Evolutionary conservation across 2,797 vertebrate genomes (phyloP).

Genomic region (Sparidentex hasta): DNA sequence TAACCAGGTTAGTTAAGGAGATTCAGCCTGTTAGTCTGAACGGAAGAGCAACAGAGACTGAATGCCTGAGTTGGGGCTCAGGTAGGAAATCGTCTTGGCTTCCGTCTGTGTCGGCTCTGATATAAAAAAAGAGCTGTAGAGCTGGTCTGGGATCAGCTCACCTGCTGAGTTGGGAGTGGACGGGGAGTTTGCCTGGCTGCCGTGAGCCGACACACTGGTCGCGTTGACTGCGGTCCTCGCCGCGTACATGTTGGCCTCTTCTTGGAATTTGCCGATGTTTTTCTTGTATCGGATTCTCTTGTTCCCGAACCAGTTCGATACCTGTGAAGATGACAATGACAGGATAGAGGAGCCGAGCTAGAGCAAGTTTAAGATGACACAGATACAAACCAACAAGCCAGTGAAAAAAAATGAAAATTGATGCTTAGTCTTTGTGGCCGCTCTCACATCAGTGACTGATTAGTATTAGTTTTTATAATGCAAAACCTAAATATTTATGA

Average conservation of each 20-base stretch:
- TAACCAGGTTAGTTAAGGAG: slow-evolving; percentile 59
- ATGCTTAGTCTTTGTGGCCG: not conserved
- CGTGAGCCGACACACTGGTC: slow-evolving; percentile 97
- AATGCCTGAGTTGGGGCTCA: slow-evolving; percentile 56
- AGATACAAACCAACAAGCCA: not conserved
- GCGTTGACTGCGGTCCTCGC: slow-evolving; percentile 98
- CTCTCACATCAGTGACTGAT: not conserved
- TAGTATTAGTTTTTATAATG: not conserved
- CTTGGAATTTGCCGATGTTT: slow-evolving; percentile 99
- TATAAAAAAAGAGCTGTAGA: not conserved
- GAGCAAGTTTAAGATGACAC: not conserved
- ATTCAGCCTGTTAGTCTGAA: slow-evolving; percentile 42
- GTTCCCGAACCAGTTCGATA: slow-evolving; percentile 99
- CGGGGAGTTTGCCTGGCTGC: slow-evolving; percentile 99
- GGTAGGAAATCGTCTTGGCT: slow-evolving; percentile 20
- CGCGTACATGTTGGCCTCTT: slow-evolving; percentile 99
- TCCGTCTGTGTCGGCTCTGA: slow-evolving; percentile 9
- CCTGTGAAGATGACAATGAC: slow-evolving; percentile 79
- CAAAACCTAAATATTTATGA: not conserved
- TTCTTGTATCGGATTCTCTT: slow-evolving; percentile 99
- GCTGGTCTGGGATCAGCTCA: slow-evolving; percentile 76
- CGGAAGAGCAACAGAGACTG: slow-evolving; percentile 66
- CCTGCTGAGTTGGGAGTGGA: slow-evolving; percentile 99
- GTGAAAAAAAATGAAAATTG: not conserved
- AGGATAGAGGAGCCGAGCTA: not conserved